Base-by-base conservation (phyloP, 2,888 invertebrate genomes). In the Campopleginae sp. region DNA sequence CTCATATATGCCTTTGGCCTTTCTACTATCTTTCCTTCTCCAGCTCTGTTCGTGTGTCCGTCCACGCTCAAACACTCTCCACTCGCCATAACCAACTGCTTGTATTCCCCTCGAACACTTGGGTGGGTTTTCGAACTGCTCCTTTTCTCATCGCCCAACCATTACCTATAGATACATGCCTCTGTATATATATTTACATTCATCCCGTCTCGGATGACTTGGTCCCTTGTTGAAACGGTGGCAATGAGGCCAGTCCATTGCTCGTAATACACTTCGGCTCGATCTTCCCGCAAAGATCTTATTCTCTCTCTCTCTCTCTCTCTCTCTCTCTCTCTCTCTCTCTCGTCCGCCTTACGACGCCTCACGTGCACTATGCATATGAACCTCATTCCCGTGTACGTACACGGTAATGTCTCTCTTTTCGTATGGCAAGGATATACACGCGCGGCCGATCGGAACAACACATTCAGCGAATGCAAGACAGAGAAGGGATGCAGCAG, bases 401-500 rank as follows among this genome's bases (percentile, higher is more conserved):
- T 70, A 74, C 78, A 79, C 68, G 74, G 74, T 75, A 83, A 83
- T 63, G 83, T 83, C 83, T 83, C 79, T 79, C 74, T 79, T 83
- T 75, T 51, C 74, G 70, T 63, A 68, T 61, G 61, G n/a, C 68
- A 33, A 54, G 54, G 63, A 71, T 75, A 76, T 54, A 71, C 72
- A 42, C 70, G 33, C 33, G 51, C 44, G 8, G 44, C 61, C 65
- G 76, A 54, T 78, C 38, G 14, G 44, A 23, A 63, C 44, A 80
- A 48, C 46, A 65, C 38, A 58, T 46, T 65, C 33, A 68, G 46
- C 61, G 54, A 63, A 46, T 48, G 76, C 44, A 23, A 58, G 58
- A 66, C 46, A 14, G 65, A 88, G 84, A 79, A 86, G 88, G 85
- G 82, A 83, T 80, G 88, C 86, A 86, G 86, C 86, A 82, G 87